Evolutionary conservation across 2,797 vertebrate genomes (phyloP), one percentile per base, ranked within the genome.

Genomic region (Aphelocoma californica): DNA sequence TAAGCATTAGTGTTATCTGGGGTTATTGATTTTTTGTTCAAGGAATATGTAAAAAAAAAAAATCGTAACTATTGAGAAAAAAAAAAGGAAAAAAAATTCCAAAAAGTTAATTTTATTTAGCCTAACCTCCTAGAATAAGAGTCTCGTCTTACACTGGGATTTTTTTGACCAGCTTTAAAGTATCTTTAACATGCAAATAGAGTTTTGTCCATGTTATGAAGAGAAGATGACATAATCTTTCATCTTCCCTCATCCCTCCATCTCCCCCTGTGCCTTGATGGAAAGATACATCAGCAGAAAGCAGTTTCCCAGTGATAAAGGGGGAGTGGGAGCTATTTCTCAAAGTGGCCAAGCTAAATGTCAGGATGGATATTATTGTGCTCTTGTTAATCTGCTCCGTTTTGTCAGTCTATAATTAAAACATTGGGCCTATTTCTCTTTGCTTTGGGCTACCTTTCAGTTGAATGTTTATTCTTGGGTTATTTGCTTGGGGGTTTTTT

Each of bases 221-320:
- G 50, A 71, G 74, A 93, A 73, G 90, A 66, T 88, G 90, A 90
- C 66, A 81, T 44, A 72, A 70, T 47, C 66, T 92, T 84, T 81
- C 71, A 82, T 51, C 47, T 64, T 65, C 24, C 40, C 14, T 32
- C 2, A 31, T 53, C 32, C 45, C 29, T 84, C 18, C 1, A 1
- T 82, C 42, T 86, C 18, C 28, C 38, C 20, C 23, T 26, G n/a
- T 5, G 21, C 44, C 38, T 28, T 19, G 54, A 40, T 69, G 44
- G 71, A 54, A 57, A 32, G 70, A 40, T 28, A 25, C n/a, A 75
- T 69, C 82, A 95, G 73, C 93, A 86, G 24, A 67, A 67, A n/a
- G 47, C 40, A 29, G 23, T 70, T 61, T 75, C 25, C 38, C 53
- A 44, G 32, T 56, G 79, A 50, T 51, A 57, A 48, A 75, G 18